Evolutionary conservation across 2,797 vertebrate species (phyloP), one percentile per base, ranked within the genome.

Genomic region (Coregonus sp.): DNA sequence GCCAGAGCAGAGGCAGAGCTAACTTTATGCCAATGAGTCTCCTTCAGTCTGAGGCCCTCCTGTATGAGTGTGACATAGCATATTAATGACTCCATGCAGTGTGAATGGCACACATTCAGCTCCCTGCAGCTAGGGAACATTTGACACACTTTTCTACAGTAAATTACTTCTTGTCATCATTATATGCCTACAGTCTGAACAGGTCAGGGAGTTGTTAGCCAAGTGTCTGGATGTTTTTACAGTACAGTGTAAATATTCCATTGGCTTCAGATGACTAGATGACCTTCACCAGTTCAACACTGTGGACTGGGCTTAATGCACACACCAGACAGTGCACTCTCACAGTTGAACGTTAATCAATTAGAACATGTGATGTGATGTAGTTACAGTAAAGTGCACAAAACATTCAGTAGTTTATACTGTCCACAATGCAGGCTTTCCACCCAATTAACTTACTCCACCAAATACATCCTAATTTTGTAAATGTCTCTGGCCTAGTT

Each of bases 221-320:
- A 51, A 77, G 65, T 6, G 65, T 52, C 59, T 70, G 74, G 76
- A 50, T 50, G 73, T 79, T 83, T 84, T 81, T 72, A 85, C 84
- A 88, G 79, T 77, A 78, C 80, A 86, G 83, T 86, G 86, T 87
- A 88, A 92, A 91, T 90, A 89, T 80, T 78, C 80, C 59, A 59
- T 74, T 56, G 67, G 82, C 78, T 85, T 86, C 72, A 79, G 70
- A 75, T 65, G 73, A 78, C 74, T 75, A 12, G 69, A 75, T 89
- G 89, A 90, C 91, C 90, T 89, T 91, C 83, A 87, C 82, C 86
- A 73, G 12, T 74, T 87, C 78, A 85, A 87, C 82, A 75, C 16
- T 72, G 71, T 78, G 72, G 40, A 75, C 72, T 29, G 76, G 82
- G 72, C 75, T 52, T 65, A 79, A 59, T 78, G 71, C 80, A 76